Evolutionary conservation across 1,140 invertebrate genomes (phyloP).

Genomic region (Lepidostoma basale): DNA sequence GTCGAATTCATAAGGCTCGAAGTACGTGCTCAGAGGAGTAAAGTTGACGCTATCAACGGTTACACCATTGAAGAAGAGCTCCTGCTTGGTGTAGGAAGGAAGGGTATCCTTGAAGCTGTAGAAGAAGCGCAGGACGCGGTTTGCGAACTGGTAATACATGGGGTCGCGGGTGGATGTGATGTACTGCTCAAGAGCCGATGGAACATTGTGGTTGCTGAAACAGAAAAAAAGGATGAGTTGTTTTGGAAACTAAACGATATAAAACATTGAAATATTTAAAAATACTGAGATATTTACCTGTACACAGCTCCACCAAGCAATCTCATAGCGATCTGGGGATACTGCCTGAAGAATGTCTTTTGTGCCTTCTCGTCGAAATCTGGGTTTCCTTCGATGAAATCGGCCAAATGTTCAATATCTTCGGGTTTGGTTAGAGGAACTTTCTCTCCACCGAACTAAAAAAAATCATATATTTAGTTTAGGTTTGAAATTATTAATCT

Average conservation of each 20-base stretch:
- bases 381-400: constrained; percentile 61
- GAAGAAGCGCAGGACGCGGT: constrained; percentile 61
- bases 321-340: constrained; percentile 47
- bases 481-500: background rate
- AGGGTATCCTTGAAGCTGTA: constrained; percentile 60
- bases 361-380: constrained; percentile 60
- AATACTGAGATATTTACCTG: background rate
- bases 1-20: constrained; percentile 72
- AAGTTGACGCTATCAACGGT: constrained; percentile 67
- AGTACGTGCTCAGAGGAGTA: constrained; percentile 73
- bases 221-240: background rate
- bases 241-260: too few species aligned
- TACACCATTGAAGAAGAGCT: constrained; percentile 66
- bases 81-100: constrained; percentile 64
- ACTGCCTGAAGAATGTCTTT: constrained; percentile 49
- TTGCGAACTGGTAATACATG: constrained; percentile 69
- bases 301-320: constrained; percentile 17
- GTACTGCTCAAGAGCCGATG: constrained; percentile 55
- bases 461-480: constrained; percentile 1
- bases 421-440: constrained; percentile 62
- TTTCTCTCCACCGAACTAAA: constrained; percentile 51
- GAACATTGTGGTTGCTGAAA: constrained; percentile 53
- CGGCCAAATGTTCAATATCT: constrained; percentile 62
- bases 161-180: constrained; percentile 70
- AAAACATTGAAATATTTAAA: background rate